Percentiles rank a stretch among this genome's conserved stretches.
Conservation (phyloP, 2,797 vertebrate species). For the Sebastes variabilis region DNA sequence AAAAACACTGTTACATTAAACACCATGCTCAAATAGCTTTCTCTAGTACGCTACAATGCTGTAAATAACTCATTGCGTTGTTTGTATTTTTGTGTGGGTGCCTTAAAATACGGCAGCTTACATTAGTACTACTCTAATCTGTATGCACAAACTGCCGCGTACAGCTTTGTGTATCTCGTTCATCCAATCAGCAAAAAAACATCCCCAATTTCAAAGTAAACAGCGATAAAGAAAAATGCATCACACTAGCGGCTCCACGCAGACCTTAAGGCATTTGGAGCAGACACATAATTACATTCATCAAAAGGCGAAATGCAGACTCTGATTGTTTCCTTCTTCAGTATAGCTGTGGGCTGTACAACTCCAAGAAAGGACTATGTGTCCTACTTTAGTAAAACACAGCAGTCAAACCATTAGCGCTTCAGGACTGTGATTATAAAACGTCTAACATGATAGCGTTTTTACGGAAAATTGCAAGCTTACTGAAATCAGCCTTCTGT, state of each 20-base stretch:
- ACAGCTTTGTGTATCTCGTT: constrained; percentile 23
- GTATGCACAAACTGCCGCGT: constrained; percentile 4
- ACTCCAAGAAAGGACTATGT: constrained; percentile 37
- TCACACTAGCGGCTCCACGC: constrained; percentile 7
- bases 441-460: constrained; percentile 14
- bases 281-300: constrained; percentile 60
- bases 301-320: constrained; percentile 53
- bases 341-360: constrained; percentile 38
- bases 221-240: constrained; percentile 47
- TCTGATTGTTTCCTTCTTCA: constrained; percentile 51
- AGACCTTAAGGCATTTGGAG: constrained; percentile 52
- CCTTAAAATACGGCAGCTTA: constrained; percentile 3
- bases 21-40: not conserved
- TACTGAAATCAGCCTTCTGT: constrained; percentile 9
- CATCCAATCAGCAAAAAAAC: constrained; percentile 47
- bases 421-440: constrained; percentile 41
- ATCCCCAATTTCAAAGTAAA: constrained; percentile 45
- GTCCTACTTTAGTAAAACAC: constrained; percentile 58
- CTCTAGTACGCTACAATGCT: not conserved
- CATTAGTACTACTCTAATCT: constrained; percentile 19
- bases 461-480: constrained; percentile 16
- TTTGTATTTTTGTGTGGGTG: not conserved
- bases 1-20: not conserved
- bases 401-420: constrained; percentile 37
- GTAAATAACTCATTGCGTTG: not conserved